These are phyloP conservation scores for Thyatira batis DNA, from an alignment of 2,888 invertebrate genomes.

Conservation along the genomic window DNA sequence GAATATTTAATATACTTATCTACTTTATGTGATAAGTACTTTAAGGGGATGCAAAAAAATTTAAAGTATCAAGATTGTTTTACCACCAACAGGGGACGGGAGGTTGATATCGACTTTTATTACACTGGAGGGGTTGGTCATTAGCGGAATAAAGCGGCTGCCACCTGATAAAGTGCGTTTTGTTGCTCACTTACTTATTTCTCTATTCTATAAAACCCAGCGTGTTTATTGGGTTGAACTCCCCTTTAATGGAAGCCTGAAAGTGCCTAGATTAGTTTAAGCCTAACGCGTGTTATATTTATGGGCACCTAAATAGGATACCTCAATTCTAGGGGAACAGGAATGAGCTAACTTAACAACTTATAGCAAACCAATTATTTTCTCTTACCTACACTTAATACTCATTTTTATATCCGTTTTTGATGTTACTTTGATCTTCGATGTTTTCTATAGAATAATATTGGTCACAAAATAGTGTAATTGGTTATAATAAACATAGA, in stretches of 20 bases:
- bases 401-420: too few species aligned
- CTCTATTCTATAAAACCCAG: conserved; percentile 45
- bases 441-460: too few species aligned
- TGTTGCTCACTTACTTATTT: conserved; percentile 78
- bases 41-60: conserved; percentile 3
- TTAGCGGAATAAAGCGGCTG: conserved; percentile 80
- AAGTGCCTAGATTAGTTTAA: neutral
- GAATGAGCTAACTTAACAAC: too few species aligned
- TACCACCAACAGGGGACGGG: conserved; percentile 34
- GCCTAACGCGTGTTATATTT: neutral
- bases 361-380: too few species aligned
- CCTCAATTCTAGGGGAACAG: too few species aligned
- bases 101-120: conserved; percentile 80
- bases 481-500: too few species aligned
- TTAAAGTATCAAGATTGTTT: conserved; percentile 54
- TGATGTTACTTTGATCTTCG: too few species aligned
- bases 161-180: conserved; percentile 82
- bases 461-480: too few species aligned
- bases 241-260: neutral
- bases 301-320: too few species aligned
- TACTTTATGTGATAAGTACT: too few species aligned
- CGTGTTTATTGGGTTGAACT: conserved; percentile 8
- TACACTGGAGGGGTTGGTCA: conserved; percentile 79
- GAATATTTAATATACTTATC: too few species aligned
- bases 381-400: too few species aligned